Evolutionary conservation across 2,888 invertebrate genomes (phyloP).

Genomic region (Cyaniris semiargus): DNA sequence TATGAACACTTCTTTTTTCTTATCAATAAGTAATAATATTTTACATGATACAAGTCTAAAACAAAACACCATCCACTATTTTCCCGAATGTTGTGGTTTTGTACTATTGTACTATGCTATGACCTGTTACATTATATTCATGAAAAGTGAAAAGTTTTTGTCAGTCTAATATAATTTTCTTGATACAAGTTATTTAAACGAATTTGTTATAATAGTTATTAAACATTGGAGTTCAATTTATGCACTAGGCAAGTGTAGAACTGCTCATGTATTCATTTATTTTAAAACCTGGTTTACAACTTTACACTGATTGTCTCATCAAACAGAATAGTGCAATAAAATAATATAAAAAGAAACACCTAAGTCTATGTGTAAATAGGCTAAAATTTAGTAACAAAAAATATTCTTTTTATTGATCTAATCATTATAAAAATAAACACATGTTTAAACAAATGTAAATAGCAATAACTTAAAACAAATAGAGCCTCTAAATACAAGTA

Average conservation of each 20-base stretch:
- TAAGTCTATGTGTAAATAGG: constrained; percentile 21
- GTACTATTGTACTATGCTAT: constrained; percentile 40
- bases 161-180: background rate
- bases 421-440: constrained; percentile 60
- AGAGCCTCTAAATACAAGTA: constrained; percentile 68
- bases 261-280: background rate
- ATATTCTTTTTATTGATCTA: constrained; percentile 48
- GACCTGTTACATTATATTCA: constrained; percentile 33
- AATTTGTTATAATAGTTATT: background rate
- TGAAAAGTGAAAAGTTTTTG: background rate
- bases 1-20: constrained; percentile 78
- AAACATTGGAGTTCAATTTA: background rate
- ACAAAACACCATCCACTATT: constrained; percentile 36
- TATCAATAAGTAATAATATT: constrained; percentile 55
- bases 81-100: constrained; percentile 34
- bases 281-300: background rate
- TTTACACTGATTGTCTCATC: background rate
- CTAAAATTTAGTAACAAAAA: constrained; percentile 30
- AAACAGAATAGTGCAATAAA: constrained; percentile 5
- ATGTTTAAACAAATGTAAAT: constrained; percentile 72
- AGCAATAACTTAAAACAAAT: constrained; percentile 66
- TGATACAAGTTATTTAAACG: background rate
- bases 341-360: constrained; percentile 28
- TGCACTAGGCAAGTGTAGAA: background rate
- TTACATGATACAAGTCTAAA: constrained; percentile 60